Conservation (phyloP, 2,888 invertebrate genomes). For the Molorchus minor region DNA sequence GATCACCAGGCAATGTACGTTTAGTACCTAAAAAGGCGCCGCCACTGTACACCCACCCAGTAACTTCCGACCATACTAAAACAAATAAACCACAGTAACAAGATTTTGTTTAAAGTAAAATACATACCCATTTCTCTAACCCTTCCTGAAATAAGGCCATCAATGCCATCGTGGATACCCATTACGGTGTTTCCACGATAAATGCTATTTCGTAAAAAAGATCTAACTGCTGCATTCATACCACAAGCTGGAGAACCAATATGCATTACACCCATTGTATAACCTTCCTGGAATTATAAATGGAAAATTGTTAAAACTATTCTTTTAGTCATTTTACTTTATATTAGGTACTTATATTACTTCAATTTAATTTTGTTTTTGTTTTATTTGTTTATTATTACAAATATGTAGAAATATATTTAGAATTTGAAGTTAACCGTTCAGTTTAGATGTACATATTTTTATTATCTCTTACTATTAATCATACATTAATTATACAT, state of each 20-base stretch:
- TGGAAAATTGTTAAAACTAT: no score
- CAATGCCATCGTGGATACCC: conserved; percentile 95
- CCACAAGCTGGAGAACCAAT: conserved; percentile 99
- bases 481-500: no score
- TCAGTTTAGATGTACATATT: no score
- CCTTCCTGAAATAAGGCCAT: conserved; percentile 91
- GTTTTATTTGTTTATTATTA: no score
- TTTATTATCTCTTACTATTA: no score
- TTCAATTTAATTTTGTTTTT: no score
- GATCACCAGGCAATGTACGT: conserved; percentile 86
- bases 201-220: conserved; percentile 95
- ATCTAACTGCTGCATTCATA: conserved; percentile 98
- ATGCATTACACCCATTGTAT: conserved; percentile 92
- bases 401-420: no score
- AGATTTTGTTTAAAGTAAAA: no score
- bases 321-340: no score
- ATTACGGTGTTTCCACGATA: conserved; percentile 93
- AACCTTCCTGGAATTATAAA: conserved; percentile 64
- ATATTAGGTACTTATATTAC: no score
- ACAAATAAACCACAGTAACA: no score
- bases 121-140: conserved; percentile 76
- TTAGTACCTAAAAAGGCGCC: conserved; percentile 98
- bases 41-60: conserved; percentile 96
- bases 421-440: no score
- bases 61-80: conserved; percentile 78